phyloP scores from a whole-genome alignment of 2,113 vertebrate genomes.

The Cardinalis cardinalis region DNA sequence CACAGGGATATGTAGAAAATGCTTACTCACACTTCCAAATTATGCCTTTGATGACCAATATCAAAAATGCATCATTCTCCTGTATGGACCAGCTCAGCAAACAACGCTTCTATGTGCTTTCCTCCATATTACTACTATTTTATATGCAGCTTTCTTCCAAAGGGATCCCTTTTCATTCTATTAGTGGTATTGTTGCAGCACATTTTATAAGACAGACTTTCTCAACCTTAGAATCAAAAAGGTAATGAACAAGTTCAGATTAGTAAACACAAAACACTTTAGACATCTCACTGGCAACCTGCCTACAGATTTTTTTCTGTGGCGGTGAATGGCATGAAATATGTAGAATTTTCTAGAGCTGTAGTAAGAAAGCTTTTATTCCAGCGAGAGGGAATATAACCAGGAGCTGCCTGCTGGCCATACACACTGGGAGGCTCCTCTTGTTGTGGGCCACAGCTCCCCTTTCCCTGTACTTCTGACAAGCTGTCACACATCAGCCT shows the following conservation, averaged over 20 bases:
- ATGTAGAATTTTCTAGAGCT: constrained; percentile 51
- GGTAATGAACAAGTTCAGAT: background rate
- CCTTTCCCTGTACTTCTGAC: background rate
- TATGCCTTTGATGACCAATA: background rate
- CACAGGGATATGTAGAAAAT: background rate
- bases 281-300: background rate
- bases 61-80: background rate
- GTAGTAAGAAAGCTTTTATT: constrained; percentile 53
- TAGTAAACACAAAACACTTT: background rate
- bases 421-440: background rate
- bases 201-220: background rate
- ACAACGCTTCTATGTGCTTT: background rate
- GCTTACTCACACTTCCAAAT: background rate
- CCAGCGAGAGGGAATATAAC: constrained; percentile 40
- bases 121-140: background rate
- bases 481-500: constrained; percentile 1
- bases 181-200: background rate
- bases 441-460: constrained; percentile 10
- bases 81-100: background rate
- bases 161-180: background rate
- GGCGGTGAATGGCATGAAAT: constrained; percentile 30
- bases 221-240: background rate
- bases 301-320: constrained; percentile 14
- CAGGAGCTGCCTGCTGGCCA: constrained; percentile 57
- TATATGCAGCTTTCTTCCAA: background rate